phyloP scores from a whole-genome alignment of 2,888 invertebrate species.

The Lepas anatifera region DNA sequence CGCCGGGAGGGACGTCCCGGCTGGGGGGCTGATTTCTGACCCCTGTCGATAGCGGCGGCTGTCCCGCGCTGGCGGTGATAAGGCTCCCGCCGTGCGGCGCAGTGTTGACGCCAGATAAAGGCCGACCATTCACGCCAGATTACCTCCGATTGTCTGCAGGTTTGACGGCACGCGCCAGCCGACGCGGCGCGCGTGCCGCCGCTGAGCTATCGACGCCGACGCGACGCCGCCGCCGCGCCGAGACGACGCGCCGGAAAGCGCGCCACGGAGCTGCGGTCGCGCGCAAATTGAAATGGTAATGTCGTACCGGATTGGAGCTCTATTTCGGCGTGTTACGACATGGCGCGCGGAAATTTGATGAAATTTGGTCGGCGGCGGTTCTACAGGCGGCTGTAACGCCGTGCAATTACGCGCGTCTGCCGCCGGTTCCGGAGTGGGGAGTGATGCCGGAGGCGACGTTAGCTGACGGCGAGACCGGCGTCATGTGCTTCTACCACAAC shows the following conservation, averaged over 20 bases:
- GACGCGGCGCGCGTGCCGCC: not conserved
- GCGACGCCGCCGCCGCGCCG: not conserved
- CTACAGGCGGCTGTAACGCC: not conserved
- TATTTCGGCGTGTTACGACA: not conserved
- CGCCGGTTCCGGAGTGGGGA: too few species aligned
- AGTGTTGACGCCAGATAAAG: slow-evolving; percentile 11
- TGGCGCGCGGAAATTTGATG: slow-evolving; percentile 10
- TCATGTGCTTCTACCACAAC: too few species aligned
- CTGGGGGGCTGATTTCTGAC: not conserved
- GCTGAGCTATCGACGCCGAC: slow-evolving; percentile 2
- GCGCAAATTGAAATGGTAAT: slow-evolving; percentile 8
- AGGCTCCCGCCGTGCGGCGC: not conserved
- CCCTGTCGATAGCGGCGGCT: not conserved
- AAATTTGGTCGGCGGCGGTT: not conserved
- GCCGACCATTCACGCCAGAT: slow-evolving; percentile 6
- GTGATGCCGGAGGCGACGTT: too few species aligned
- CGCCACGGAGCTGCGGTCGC: not conserved
- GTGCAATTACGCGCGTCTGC: not conserved
- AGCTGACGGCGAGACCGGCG: too few species aligned
- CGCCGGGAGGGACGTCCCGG: too few species aligned
- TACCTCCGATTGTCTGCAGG: not conserved
- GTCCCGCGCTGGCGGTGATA: not conserved
- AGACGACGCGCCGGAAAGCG: not conserved
- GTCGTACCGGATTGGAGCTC: not conserved
- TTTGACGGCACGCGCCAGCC: not conserved